Conservation (phyloP, 2,113 vertebrate species). For the Apistogramma diplotaenia region DNA sequence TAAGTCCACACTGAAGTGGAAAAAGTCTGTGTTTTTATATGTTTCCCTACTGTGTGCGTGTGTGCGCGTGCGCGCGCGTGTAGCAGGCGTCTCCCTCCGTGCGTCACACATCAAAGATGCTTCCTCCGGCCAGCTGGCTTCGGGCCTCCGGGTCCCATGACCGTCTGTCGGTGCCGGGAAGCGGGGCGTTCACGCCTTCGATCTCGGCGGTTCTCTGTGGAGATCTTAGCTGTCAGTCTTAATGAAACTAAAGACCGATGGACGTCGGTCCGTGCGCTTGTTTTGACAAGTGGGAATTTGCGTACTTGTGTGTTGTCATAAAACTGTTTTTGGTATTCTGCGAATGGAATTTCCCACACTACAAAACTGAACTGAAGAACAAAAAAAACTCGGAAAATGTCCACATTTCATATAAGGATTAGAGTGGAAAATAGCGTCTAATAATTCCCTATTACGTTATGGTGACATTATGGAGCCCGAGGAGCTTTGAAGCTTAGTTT, state of each 20-base stretch:
- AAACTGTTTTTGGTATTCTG: neutral
- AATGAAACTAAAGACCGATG: neutral
- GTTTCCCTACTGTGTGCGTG: neutral
- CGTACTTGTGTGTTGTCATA: neutral
- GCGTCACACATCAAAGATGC: conserved; percentile 54
- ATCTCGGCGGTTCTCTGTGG: conserved; percentile 19
- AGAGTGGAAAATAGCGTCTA: neutral
- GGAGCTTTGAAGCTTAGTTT: neutral
- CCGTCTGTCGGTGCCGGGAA: conserved; percentile 44
- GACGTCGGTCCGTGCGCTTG: neutral
- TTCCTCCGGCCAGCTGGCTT: conserved; percentile 56
- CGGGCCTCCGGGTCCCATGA: conserved; percentile 51
- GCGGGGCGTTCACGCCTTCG: conserved; percentile 14
- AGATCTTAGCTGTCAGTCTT: conserved; percentile 31
- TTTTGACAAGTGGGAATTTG: neutral
- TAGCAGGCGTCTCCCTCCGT: conserved; percentile 23
- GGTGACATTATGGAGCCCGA: neutral
- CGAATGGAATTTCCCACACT: neutral
- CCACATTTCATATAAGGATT: neutral
- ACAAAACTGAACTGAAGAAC: neutral
- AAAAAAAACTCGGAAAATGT: neutral
- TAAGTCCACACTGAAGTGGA: neutral
- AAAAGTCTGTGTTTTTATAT: conserved; percentile 6
- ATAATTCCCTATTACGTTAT: conserved; percentile 7
- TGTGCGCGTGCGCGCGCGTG: neutral